phyloP scores from a whole-genome alignment of 1,140 invertebrate genomes.

The Drosophila triauraria region DNA sequence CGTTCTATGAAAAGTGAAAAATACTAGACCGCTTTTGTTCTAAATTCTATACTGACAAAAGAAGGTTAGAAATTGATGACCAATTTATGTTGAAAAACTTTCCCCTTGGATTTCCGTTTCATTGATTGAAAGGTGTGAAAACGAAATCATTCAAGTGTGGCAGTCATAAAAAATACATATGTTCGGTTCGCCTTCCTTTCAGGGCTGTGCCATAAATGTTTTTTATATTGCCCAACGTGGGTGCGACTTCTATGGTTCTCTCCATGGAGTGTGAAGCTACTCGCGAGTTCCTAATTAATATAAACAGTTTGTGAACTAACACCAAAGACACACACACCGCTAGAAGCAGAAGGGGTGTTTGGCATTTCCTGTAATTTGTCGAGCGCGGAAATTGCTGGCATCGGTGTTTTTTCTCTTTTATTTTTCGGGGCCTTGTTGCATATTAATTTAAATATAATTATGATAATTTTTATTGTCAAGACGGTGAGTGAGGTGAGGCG shows the following conservation, averaged over 20 bases:
- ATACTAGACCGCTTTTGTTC: neutral
- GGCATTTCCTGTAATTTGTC: conserved; percentile 82
- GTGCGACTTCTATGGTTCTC: conserved; percentile 37
- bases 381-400: conserved; percentile 67
- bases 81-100: too few relatives aligned
- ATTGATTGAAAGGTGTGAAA: conserved; percentile 52
- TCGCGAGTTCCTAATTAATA: conserved; percentile 54
- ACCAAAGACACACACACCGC: conserved; percentile 26
- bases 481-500: conserved; percentile 15
- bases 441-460: conserved; percentile 84
- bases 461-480: conserved; percentile 83
- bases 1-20: neutral
- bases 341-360: conserved; percentile 45
- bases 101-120: conserved; percentile 8
- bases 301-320: conserved; percentile 55
- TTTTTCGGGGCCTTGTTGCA: conserved; percentile 64
- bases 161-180: conserved; percentile 35
- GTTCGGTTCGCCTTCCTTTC: conserved; percentile 13
- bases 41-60: too few relatives aligned
- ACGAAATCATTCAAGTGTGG: conserved; percentile 45
- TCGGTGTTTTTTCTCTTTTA: conserved; percentile 11
- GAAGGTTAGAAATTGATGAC: too few relatives aligned
- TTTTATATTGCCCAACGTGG: conserved; percentile 23
- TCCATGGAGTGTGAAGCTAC: conserved; percentile 43
- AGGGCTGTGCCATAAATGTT: conserved; percentile 44